Base-by-base conservation (phyloP, 2,113 vertebrate genomes). In the Seriola rivoliana region DNA sequence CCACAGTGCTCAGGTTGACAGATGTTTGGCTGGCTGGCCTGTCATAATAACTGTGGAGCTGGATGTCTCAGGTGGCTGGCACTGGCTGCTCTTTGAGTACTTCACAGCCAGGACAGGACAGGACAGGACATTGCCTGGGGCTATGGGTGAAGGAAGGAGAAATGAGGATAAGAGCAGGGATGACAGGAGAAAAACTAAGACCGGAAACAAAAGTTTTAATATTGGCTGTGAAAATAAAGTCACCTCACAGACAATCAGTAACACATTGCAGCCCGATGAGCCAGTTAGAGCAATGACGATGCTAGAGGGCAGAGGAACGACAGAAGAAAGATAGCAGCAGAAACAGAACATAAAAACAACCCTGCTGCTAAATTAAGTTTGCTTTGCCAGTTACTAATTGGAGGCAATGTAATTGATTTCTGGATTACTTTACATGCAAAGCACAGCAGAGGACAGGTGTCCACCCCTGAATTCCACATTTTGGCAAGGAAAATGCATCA, bases 11-110 rank as follows among this genome's bases (percentile, higher is more conserved):
- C 78, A 81, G 72, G 64, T 23, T 89, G 91, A 92, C 86, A 84
- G 89, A 91, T 92, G 90, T 89, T 89, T 86, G 86, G 82, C 85
- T 86, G 86, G 58, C 86, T 60, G 82, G 69, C 73, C 85, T 85
- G 90, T 89, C 87, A 84, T 81, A 90, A 90, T 87, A 82, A 88
- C 85, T 75, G 75, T 84, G 76, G 86, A 82, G 80, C 71, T 82
- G 79, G 38, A 44, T 77, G 89, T 90, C 90, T 88, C 88, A 76
- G 81, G 88, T 82, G 86, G 86, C 82, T 55, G 46, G 63, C 36
- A 48, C 59, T 85, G 85, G 83, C 78, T 82, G 85, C 75, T 86
- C 79, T 89, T 88, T 85, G 60, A 85, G 73, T 63, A 82, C 80
- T 83, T 91, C 77, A 83, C 85, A 78, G 86, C 58, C 88, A 91